A percentile compares a stretch with the other conserved stretches of the same genome.
phyloP scores from a whole-genome alignment of 2,113 vertebrate species.

The Seriola quinqueradiata region DNA sequence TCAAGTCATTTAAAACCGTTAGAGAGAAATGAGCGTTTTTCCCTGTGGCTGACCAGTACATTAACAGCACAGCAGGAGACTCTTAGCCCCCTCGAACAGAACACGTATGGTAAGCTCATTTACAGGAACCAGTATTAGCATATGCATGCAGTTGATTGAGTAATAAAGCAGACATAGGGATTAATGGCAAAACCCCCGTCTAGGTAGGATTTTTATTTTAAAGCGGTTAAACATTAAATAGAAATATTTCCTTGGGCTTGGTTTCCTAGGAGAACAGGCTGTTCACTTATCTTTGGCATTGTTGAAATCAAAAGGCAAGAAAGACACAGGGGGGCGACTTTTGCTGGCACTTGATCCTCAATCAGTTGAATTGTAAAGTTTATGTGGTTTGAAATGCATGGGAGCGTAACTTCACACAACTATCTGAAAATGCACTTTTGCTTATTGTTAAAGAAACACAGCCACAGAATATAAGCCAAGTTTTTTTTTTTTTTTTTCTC shows the following conservation, averaged over 20 bases:
- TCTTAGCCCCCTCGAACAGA: conserved; percentile 55
- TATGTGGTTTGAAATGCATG: conserved; percentile 12
- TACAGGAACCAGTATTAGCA: conserved; percentile 61
- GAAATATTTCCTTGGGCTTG: conserved; percentile 17
- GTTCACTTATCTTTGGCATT: background rate
- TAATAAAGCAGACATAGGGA: conserved; percentile 51
- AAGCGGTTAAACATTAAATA: conserved; percentile 31
- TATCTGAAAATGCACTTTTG: background rate
- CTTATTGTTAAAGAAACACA: background rate
- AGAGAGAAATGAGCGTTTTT: conserved; percentile 63
- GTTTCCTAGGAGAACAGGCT: conserved; percentile 16
- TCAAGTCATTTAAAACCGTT: conserved; percentile 59
- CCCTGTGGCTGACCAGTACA: conserved; percentile 75
- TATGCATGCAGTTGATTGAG: conserved; percentile 61
- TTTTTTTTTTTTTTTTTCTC: background rate
- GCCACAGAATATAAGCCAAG: background rate
- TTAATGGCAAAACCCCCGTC: conserved; percentile 31
- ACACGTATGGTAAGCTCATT: conserved; percentile 70
- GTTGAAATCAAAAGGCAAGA: conserved; percentile 22
- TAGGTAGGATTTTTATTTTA: conserved; percentile 23
- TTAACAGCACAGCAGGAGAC: conserved; percentile 75
- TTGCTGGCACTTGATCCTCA: background rate
- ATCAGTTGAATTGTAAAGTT: background rate
- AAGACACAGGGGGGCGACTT: background rate
- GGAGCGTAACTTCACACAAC: background rate